Percentiles rank a stretch among this genome's conserved stretches.
Evolutionary conservation across 1,140 invertebrate species (phyloP).

Genomic region (Elysia chlorotica): DNA sequence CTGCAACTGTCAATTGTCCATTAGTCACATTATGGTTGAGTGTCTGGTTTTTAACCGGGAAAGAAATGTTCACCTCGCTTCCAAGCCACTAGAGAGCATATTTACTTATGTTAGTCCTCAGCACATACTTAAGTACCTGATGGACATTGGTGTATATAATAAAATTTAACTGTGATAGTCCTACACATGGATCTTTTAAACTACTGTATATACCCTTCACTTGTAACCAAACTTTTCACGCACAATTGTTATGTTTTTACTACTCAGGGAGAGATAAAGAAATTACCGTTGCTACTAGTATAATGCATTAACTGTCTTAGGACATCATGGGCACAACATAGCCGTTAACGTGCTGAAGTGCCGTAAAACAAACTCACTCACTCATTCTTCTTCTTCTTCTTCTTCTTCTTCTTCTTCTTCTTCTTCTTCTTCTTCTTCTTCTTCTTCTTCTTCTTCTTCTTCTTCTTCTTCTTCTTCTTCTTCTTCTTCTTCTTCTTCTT

Average conservation of each 20-base stretch:
- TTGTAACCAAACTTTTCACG: not conserved
- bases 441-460: constrained; percentile 12
- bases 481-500: constrained; percentile 13
- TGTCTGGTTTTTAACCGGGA: not conserved
- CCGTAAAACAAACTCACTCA: not conserved
- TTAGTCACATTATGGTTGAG: not conserved
- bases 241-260: not conserved
- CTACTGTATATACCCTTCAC: not conserved
- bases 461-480: constrained; percentile 12
- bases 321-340: not conserved
- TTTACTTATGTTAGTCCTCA: not conserved
- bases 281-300: not conserved
- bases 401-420: constrained; percentile 4
- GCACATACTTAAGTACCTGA: not conserved
- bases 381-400: not conserved
- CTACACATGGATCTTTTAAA: not conserved
- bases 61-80: not conserved
- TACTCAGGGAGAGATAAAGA: too few relatives aligned
- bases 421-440: constrained; percentile 13
- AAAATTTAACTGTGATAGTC: not conserved
- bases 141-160: not conserved
- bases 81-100: not conserved
- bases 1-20: too few relatives aligned
- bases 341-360: not conserved
- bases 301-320: not conserved